Percentiles rank a stretch among this genome's conserved stretches.
Conservation (phyloP, 2,888 invertebrate genomes). For the Sphaeridia pumilis region DNA sequence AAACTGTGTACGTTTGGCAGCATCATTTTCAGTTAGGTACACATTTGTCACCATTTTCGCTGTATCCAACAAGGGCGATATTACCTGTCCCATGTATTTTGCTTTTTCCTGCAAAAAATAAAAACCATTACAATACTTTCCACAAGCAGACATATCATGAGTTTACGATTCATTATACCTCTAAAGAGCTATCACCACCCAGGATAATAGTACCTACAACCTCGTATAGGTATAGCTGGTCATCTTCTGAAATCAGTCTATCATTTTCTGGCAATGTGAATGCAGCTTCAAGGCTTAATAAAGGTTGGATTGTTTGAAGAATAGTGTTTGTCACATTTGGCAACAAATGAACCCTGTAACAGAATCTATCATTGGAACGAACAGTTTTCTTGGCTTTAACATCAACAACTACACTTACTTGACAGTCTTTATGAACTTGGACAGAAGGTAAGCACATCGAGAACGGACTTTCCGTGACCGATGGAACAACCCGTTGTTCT, state of each 20-base stretch:
- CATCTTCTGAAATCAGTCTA: slow-evolving; percentile 43
- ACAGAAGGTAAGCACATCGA: slow-evolving; percentile 47
- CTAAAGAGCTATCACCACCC: slow-evolving; percentile 41
- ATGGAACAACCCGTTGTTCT: slow-evolving; percentile 43
- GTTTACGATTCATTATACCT: too few species aligned
- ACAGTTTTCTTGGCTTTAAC: too few species aligned
- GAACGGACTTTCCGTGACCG: slow-evolving; percentile 43
- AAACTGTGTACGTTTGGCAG: slow-evolving; percentile 34
- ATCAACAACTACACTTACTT: slow-evolving; percentile 41
- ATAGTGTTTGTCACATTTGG: slow-evolving; percentile 41
- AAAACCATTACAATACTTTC: background rate
- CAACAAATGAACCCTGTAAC: slow-evolving; percentile 23
- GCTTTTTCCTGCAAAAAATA: slow-evolving; percentile 40
- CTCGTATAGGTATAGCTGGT: slow-evolving; percentile 49
- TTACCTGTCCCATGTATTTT: slow-evolving; percentile 41
- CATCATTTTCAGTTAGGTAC: slow-evolving; percentile 36
- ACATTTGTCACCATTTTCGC: slow-evolving; percentile 40
- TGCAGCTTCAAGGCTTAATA: slow-evolving; percentile 43
- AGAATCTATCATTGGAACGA: too few species aligned
- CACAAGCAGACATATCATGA: background rate
- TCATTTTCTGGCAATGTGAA: slow-evolving; percentile 37
- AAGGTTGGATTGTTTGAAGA: slow-evolving; percentile 43
- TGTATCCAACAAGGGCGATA: slow-evolving; percentile 43
- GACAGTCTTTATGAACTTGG: slow-evolving; percentile 46
- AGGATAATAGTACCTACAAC: slow-evolving; percentile 47